A percentile compares a stretch with the other conserved stretches of the same genome.
Conservation (phyloP, 2,113 vertebrate species). For the Mystacornis crossleyi region DNA sequence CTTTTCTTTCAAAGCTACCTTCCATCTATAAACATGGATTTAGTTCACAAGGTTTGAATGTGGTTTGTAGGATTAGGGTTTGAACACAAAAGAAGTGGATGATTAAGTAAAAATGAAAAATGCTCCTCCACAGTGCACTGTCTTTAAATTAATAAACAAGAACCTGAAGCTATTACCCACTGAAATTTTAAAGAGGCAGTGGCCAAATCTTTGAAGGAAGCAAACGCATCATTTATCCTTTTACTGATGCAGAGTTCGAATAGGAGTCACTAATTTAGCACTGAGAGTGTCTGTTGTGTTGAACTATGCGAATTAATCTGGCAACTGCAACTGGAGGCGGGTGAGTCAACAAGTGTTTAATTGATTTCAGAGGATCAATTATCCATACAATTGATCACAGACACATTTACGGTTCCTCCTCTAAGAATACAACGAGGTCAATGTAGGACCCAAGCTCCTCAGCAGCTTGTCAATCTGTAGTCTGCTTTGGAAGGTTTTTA, state of each 20-base stretch:
- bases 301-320: background rate
- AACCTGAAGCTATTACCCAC: background rate
- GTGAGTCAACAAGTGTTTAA: background rate
- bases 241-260: background rate
- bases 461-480: background rate
- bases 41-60: background rate
- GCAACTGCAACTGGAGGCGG: background rate
- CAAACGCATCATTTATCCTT: background rate
- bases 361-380: conserved; percentile 3
- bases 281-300: background rate
- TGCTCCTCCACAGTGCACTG: background rate
- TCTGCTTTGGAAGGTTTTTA: background rate
- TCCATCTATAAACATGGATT: background rate
- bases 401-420: background rate
- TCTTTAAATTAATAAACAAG: background rate
- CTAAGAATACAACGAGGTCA: background rate
- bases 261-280: background rate
- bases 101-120: background rate
- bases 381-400: background rate
- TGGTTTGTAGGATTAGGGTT: background rate
- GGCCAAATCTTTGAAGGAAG: background rate
- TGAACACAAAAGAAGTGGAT: background rate
- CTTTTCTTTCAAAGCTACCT: background rate
- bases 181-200: background rate
- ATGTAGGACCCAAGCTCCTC: background rate